These are phyloP conservation scores for Drosophila lacteicornis DNA, from an alignment of 1,140 invertebrate species.

Conservation along the genomic window DNA sequence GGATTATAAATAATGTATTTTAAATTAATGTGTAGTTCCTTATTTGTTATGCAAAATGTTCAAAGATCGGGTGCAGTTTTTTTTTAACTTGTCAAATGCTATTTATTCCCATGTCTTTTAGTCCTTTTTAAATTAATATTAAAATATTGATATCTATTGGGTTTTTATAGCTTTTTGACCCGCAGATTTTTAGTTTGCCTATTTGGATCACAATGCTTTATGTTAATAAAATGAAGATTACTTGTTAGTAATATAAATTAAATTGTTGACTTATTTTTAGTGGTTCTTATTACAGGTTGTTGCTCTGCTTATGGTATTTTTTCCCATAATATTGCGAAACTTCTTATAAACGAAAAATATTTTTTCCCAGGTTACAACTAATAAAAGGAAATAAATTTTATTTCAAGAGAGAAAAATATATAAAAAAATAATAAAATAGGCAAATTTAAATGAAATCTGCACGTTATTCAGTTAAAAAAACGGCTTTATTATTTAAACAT, in stretches of 20 bases:
- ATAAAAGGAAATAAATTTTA: too few species aligned
- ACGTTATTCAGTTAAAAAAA: too few species aligned
- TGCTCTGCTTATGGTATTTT: not conserved
- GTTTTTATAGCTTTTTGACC: not conserved
- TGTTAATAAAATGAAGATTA: slow-evolving; percentile 2
- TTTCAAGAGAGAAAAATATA: too few species aligned
- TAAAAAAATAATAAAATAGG: too few species aligned
- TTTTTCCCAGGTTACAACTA: not conserved
- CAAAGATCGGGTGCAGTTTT: not conserved
- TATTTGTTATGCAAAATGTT: not conserved
- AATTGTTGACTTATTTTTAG: not conserved
- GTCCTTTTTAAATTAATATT: not conserved
- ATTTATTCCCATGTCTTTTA: not conserved
- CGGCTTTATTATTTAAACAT: too few species aligned
- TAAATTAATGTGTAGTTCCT: slow-evolving; percentile 5
- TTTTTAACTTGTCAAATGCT: not conserved
- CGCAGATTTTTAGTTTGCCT: not conserved
- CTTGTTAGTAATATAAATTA: not conserved
- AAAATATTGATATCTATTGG: not conserved
- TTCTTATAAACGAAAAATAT: too few species aligned
- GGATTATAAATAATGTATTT: slow-evolving; percentile 25
- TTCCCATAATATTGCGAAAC: not conserved
- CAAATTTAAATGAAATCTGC: too few species aligned
- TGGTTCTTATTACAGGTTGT: not conserved
- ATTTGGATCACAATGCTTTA: not conserved